Evolutionary conservation across 2,113 vertebrate species (phyloP).

Genomic region (Tonatia bakeri): DNA sequence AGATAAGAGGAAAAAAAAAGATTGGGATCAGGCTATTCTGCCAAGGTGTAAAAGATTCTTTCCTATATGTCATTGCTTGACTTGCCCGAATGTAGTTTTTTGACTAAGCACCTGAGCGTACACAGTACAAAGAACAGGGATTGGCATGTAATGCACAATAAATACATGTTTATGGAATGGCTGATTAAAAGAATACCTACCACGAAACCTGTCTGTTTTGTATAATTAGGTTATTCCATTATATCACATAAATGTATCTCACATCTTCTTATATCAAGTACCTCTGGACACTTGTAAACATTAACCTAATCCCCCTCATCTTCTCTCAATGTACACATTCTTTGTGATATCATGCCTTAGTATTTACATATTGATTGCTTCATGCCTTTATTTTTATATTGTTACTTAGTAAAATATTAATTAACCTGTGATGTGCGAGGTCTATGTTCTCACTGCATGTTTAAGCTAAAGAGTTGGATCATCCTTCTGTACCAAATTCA

Average conservation of each 20-base stretch:
- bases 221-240: neutral
- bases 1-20: constrained; percentile 21
- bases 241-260: neutral
- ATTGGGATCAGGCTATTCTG: neutral
- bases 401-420: neutral
- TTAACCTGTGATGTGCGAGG: neutral
- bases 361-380: neutral
- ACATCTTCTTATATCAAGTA: neutral
- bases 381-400: neutral
- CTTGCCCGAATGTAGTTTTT: neutral
- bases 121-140: neutral
- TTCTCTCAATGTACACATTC: neutral
- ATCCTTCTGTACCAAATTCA: neutral
- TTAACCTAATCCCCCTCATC: neutral
- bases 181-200: neutral
- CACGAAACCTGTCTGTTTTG: neutral
- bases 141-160: neutral
- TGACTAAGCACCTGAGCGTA: neutral
- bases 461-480: neutral
- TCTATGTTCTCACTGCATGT: neutral
- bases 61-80: neutral
- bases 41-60: neutral
- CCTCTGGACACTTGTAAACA: neutral
- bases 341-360: neutral
- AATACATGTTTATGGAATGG: neutral